phyloP scores from a whole-genome alignment of 1,140 invertebrate genomes.

The Ips nitidus region DNA sequence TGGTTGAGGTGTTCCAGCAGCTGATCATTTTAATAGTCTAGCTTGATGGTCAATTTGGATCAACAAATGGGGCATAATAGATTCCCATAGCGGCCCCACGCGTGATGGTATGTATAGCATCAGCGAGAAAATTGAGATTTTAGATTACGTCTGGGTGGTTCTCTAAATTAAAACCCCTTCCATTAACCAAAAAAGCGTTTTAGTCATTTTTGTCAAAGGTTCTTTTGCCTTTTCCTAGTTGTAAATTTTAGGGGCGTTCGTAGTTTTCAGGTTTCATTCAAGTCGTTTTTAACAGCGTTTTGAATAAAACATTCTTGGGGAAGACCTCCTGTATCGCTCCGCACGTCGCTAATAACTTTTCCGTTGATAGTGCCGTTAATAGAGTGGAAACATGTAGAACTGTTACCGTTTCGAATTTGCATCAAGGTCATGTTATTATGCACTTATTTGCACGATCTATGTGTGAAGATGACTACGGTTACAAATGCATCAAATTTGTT shows the following conservation, averaged over 20 bases:
- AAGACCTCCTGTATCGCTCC: slow-evolving; percentile 14
- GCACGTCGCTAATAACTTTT: slow-evolving; percentile 30
- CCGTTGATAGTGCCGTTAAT: slow-evolving; percentile 36
- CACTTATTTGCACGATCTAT: slow-evolving; percentile 22
- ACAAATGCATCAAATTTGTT: not conserved
- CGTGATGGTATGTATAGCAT: slow-evolving; percentile 29
- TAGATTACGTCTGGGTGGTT: slow-evolving; percentile 17
- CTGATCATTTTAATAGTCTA: too few species aligned
- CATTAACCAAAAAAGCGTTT: not conserved
- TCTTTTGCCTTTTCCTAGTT: too few species aligned
- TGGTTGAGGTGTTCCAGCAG: too few species aligned
- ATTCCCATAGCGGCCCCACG: slow-evolving; percentile 33
- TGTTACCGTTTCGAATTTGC: slow-evolving; percentile 34
- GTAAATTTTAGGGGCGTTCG: too few species aligned
- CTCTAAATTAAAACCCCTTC: slow-evolving; percentile 7
- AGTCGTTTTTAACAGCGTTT: not conserved
- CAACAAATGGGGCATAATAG: slow-evolving; percentile 29
- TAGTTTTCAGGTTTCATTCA: not conserved
- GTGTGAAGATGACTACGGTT: slow-evolving; percentile 22
- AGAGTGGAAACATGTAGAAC: slow-evolving; percentile 32
- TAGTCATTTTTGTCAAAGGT: too few species aligned
- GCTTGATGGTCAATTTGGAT: slow-evolving; percentile 26
- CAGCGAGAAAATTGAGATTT: slow-evolving; percentile 21
- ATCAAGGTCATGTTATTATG: slow-evolving; percentile 28
- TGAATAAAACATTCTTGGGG: not conserved